phyloP scores from a whole-genome alignment of 37 sponge, comb jelly and placozoan genomes.

The Trichoplax adhaerens region DNA sequence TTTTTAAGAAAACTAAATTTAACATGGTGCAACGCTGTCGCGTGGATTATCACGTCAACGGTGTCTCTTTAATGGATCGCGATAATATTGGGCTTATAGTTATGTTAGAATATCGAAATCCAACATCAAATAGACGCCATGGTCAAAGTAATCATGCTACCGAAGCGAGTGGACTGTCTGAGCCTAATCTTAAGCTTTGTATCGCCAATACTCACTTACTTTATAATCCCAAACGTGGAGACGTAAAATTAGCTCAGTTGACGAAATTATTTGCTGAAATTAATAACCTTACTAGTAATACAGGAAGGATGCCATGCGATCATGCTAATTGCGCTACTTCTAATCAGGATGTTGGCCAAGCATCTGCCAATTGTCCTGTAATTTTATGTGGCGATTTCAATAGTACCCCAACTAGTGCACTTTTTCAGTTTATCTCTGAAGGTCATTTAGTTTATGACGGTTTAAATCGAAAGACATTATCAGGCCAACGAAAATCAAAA shows the following conservation, averaged over 20 bases:
- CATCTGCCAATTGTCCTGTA: conserved; percentile 13
- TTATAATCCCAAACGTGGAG: conserved; percentile 91
- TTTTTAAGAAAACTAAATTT: conserved; percentile 27
- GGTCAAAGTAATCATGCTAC: too few relatives aligned
- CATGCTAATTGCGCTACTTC: neutral
- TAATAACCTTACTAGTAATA: conserved; percentile 24
- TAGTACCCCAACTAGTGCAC: conserved; percentile 43
- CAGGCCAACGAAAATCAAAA: conserved; percentile 42
- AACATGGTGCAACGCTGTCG: conserved; percentile 17
- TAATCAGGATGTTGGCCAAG: conserved; percentile 1
- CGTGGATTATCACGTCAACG: conserved; percentile 36
- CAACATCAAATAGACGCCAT: too few relatives aligned
- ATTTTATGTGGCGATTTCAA: conserved; percentile 84
- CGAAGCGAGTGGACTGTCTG: neutral
- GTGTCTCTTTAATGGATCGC: conserved; percentile 28
- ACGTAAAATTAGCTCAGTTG: conserved; percentile 88
- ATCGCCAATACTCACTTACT: conserved; percentile 90
- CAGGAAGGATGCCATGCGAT: neutral
- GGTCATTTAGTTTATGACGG: conserved; percentile 48
- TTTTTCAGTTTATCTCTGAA: conserved; percentile 38
- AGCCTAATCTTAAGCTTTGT: conserved; percentile 29
- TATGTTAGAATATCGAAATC: conserved; percentile 5
- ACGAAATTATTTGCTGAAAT: conserved; percentile 59
- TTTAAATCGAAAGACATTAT: neutral
- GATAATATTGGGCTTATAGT: conserved; percentile 69